Conservation (phyloP, 2,797 vertebrate species). For the Apogon hyalosoma region DNA sequence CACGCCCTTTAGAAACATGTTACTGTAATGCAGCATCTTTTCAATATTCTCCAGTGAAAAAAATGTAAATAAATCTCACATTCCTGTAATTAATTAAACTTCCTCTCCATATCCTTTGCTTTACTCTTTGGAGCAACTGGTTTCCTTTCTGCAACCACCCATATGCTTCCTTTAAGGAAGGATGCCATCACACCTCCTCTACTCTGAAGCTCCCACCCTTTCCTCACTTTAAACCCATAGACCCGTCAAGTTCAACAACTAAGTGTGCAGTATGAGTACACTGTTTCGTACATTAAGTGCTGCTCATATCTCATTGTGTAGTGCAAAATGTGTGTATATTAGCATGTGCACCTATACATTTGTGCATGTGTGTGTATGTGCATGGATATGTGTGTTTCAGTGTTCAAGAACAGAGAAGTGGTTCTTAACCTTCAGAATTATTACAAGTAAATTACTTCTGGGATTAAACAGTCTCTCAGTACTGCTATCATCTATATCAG, state of each 20-base stretch:
- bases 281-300: slow-evolving; percentile 35
- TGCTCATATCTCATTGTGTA: slow-evolving; percentile 23
- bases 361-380: slow-evolving; percentile 2
- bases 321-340: slow-evolving; percentile 34
- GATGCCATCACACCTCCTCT: slow-evolving; percentile 81
- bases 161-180: slow-evolving; percentile 81
- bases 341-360: slow-evolving; percentile 26
- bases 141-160: slow-evolving; percentile 72
- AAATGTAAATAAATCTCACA: slow-evolving; percentile 49
- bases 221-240: slow-evolving; percentile 58
- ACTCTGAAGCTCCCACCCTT: slow-evolving; percentile 74
- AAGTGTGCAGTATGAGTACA: slow-evolving; percentile 39
- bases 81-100: slow-evolving; percentile 65
- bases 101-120: slow-evolving; percentile 63
- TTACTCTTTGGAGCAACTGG: slow-evolving; percentile 42
- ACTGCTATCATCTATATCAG: slow-evolving; percentile 12
- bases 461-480: slow-evolving; percentile 9
- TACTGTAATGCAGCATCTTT: slow-evolving; percentile 13
- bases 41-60: slow-evolving; percentile 15
- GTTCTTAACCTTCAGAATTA: slow-evolving; percentile 7
- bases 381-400: slow-evolving; percentile 1
- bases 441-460: slow-evolving; percentile 26
- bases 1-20: background rate
- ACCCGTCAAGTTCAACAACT: slow-evolving; percentile 48
- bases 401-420: slow-evolving; percentile 1